Evolutionary conservation across 2,113 vertebrate genomes (phyloP).

Genomic region (Trogon melanurus): DNA sequence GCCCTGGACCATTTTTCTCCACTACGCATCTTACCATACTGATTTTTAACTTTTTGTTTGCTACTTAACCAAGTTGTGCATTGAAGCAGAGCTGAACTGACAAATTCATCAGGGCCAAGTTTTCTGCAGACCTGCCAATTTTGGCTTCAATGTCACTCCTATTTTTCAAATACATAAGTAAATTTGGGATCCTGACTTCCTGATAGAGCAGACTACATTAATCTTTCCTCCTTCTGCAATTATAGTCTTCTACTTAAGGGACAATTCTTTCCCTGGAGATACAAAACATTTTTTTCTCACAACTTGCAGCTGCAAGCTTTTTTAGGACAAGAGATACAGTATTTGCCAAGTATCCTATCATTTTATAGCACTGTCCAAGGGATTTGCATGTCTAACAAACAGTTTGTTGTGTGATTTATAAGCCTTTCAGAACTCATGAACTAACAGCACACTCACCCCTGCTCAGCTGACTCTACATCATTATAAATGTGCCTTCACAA

Average conservation of each 20-base stretch:
- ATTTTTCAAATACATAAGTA: background rate
- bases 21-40: background rate
- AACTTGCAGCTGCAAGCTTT: background rate
- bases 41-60: background rate
- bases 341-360: background rate
- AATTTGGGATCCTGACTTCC: background rate
- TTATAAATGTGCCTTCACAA: background rate
- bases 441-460: background rate
- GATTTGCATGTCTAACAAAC: background rate
- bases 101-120: background rate
- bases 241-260: background rate
- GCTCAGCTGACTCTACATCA: background rate
- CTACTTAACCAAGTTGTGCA: background rate
- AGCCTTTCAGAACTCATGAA: constrained; percentile 1
- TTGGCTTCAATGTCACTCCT: background rate
- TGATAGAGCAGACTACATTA: background rate
- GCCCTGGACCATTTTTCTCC: background rate
- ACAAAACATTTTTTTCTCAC: background rate
- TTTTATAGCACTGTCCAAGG: background rate
- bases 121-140: background rate
- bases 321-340: background rate
- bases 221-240: background rate
- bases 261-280: background rate
- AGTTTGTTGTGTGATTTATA: background rate
- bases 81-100: background rate